These are phyloP conservation scores for Anomalospiza imberbis DNA, from an alignment of 2,797 vertebrate species.

Conservation along the genomic window DNA sequence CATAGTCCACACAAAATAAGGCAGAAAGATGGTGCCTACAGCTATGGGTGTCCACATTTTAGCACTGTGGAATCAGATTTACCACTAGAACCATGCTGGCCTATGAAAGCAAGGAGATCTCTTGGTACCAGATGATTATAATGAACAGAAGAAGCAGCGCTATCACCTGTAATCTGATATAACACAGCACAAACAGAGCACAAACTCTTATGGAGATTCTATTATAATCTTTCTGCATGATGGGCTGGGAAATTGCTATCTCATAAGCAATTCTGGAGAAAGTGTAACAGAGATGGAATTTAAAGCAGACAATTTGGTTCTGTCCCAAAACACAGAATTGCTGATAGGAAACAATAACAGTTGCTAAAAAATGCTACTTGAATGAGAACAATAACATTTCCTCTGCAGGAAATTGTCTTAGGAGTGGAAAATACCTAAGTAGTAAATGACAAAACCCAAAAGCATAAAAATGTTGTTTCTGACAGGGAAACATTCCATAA, in stretches of 20 bases:
- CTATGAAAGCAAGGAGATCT: not conserved
- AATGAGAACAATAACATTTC: slow-evolving; percentile 23
- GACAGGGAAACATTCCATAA: not conserved
- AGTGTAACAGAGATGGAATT: slow-evolving; percentile 12
- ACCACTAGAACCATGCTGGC: not conserved
- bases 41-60: not conserved
- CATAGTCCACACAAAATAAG: not conserved
- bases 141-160: not conserved
- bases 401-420: not conserved
- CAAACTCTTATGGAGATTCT: not conserved
- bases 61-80: not conserved
- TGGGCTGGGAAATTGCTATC: slow-evolving; percentile 33
- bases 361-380: slow-evolving; percentile 6
- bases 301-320: slow-evolving; percentile 41
- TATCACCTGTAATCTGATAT: slow-evolving; percentile 13
- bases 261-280: slow-evolving; percentile 11
- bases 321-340: slow-evolving; percentile 30
- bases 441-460: not conserved
- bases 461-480: not conserved
- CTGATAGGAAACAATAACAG: slow-evolving; percentile 17
- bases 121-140: not conserved
- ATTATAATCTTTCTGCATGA: slow-evolving; percentile 10
- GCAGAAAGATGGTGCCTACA: not conserved
- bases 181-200: not conserved
- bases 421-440: not conserved